Conservation (phyloP, 2,888 invertebrate species). For the Megastigmus dorsalis region DNA sequence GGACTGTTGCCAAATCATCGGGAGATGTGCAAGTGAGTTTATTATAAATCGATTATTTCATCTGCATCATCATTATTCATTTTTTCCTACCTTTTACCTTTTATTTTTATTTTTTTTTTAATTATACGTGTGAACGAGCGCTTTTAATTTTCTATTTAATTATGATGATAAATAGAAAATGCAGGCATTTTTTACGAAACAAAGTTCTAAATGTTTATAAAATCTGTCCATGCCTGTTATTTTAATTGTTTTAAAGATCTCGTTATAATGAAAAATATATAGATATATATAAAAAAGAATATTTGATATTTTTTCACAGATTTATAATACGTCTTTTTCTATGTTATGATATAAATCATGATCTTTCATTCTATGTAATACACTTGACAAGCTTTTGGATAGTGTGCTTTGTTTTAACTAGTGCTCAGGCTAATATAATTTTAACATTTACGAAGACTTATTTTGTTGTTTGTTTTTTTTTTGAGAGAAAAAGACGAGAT, state of each 20-base stretch:
- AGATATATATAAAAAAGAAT: conserved; percentile 31
- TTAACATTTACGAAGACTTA: conserved; percentile 59
- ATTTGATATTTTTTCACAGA: conserved; percentile 37
- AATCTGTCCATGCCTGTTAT: conserved; percentile 27
- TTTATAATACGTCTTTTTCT: conserved; percentile 39
- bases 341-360: conserved; percentile 2
- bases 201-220: conserved; percentile 31
- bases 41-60: conserved; percentile 43
- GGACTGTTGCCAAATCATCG: conserved; percentile 54
- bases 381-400: conserved; percentile 38
- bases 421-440: conserved; percentile 63
- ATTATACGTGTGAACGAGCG: conserved; percentile 40
- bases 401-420: conserved; percentile 48
- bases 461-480: conserved; percentile 50
- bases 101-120: too few relatives aligned
- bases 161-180: conserved; percentile 4
- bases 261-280: conserved; percentile 38
- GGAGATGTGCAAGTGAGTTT: conserved; percentile 53
- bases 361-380: conserved; percentile 1
- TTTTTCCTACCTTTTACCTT: conserved; percentile 19
- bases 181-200: conserved; percentile 19
- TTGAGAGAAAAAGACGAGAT: conserved; percentile 55
- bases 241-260: conserved; percentile 45
- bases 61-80: conserved; percentile 31
- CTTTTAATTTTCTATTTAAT: conserved; percentile 26